Evolutionary conservation across 2,888 invertebrate genomes (phyloP), one percentile per base, ranked within the genome.

Genomic region (Salpingus planirostris): DNA sequence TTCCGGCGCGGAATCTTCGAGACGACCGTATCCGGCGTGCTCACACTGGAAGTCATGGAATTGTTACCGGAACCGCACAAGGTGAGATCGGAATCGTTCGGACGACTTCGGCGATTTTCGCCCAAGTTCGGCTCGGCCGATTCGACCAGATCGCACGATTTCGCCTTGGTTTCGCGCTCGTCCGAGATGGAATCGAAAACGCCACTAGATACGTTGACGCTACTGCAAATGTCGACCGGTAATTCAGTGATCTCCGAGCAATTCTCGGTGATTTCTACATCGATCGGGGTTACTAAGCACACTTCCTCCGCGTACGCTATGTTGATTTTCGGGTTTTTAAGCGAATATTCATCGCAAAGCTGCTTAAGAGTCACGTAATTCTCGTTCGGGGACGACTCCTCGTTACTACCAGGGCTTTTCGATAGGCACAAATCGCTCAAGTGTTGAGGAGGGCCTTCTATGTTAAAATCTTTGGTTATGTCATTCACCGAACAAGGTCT

Each of bases 11-110:
- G 74, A 64, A 74, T 74, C 65, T 62, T 64, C 44, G 78, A 70
- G 60, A 78, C 76, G 59, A 79, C 72, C 54, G 79, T 80, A 64
- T 80, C 80, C 40, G 80, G 78, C 36, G 80, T 80, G 50, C 80
- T 80, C 34, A 74, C 71, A 60, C 74, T 76, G 35, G 77, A 76
- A 42, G 77, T 76, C 53, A 74, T 67, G 8, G 76, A 76, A 64
- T 76, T 76, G 59, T 74, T 75, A n/a, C n/a, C n/a, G n/a, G n/a
- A n/a, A n/a, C n/a, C n/a, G n/a, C n/a, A n/a, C n/a, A n/a, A n/a
- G n/a, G n/a, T n/a, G n/a, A n/a, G n/a, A n/a, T n/a, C n/a, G n/a
- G n/a, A n/a, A n/a, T n/a, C n/a, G n/a, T n/a, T n/a, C n/a, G n/a
- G n/a, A n/a, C n/a, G n/a, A n/a, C n/a, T n/a, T n/a, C n/a, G n/a